Evolutionary conservation across 2,888 invertebrate genomes (phyloP).

Genomic region (Crepidodera aurea): DNA sequence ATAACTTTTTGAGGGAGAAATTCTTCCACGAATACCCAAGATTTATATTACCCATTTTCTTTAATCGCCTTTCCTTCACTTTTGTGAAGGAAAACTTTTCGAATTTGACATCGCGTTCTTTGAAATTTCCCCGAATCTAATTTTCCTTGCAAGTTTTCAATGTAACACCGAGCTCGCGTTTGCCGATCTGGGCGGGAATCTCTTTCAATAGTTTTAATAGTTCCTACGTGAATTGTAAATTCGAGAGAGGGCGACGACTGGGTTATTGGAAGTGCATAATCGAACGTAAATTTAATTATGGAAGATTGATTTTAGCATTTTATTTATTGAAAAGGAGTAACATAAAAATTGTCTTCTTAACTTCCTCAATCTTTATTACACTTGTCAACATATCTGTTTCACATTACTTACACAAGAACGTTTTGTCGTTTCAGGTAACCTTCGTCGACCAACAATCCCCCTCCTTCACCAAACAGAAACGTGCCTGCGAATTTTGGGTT

Average conservation of each 20-base stretch:
- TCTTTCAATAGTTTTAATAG: slow-evolving; percentile 3
- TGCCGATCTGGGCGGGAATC: background rate
- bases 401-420: too few species aligned
- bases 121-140: slow-evolving; percentile 4
- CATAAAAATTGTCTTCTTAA: too few species aligned
- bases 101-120: slow-evolving; percentile 12
- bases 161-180: background rate
- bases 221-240: background rate
- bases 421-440: too few species aligned
- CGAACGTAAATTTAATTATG: background rate
- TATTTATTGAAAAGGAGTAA: too few species aligned
- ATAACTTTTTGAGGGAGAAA: slow-evolving; percentile 16
- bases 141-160: slow-evolving; percentile 2
- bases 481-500: slow-evolving; percentile 86
- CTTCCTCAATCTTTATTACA: too few species aligned
- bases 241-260: background rate
- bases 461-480: slow-evolving; percentile 84
- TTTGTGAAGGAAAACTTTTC: slow-evolving; percentile 10
- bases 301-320: too few species aligned
- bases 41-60: slow-evolving; percentile 19
- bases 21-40: slow-evolving; percentile 3
- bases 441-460: slow-evolving; percentile 86
- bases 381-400: too few species aligned
- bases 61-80: slow-evolving; percentile 18
- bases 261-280: background rate